phyloP scores from a whole-genome alignment of 2,888 invertebrate genomes.

The Chalcis sispes region DNA sequence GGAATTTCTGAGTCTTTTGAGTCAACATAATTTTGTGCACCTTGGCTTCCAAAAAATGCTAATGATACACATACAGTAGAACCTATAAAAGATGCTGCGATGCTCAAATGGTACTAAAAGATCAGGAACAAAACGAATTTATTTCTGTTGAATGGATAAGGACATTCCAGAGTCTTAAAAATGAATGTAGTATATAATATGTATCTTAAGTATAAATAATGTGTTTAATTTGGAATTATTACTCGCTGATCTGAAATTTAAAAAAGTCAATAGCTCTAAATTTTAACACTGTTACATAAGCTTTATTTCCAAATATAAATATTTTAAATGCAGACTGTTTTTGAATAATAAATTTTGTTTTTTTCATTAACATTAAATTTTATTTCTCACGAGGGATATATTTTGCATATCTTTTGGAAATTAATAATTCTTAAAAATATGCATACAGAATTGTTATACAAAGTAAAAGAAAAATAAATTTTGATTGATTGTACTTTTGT shows the following conservation, averaged over 20 bases:
- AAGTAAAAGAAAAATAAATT: not conserved
- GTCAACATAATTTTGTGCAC: no score
- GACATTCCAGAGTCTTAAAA: slow-evolving; percentile 37
- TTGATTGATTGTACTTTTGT: not conserved
- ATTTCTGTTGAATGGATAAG: slow-evolving; percentile 1
- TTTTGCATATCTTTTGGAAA: slow-evolving; percentile 7
- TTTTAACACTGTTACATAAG: not conserved
- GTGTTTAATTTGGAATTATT: slow-evolving; percentile 22
- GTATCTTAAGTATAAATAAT: slow-evolving; percentile 6
- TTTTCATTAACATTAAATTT: slow-evolving; percentile 3
- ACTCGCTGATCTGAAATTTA: not conserved
- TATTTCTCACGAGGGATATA: slow-evolving; percentile 4
- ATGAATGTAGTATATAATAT: not conserved
- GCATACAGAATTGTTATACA: not conserved
- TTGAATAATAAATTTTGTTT: slow-evolving; percentile 20
- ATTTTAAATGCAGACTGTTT: no score
- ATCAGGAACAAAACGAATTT: slow-evolving; percentile 21
- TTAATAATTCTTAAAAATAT: slow-evolving; percentile 11
- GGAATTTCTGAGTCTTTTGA: not conserved
- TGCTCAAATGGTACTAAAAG: slow-evolving; percentile 36
- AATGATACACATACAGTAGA: slow-evolving; percentile 45
- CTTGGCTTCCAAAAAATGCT: no score
- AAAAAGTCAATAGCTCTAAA: not conserved
- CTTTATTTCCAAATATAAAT: slow-evolving; percentile 13
- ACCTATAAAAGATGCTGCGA: slow-evolving; percentile 61